Conservation (phyloP, 2,113 vertebrate species). For the Grallaria varia region DNA sequence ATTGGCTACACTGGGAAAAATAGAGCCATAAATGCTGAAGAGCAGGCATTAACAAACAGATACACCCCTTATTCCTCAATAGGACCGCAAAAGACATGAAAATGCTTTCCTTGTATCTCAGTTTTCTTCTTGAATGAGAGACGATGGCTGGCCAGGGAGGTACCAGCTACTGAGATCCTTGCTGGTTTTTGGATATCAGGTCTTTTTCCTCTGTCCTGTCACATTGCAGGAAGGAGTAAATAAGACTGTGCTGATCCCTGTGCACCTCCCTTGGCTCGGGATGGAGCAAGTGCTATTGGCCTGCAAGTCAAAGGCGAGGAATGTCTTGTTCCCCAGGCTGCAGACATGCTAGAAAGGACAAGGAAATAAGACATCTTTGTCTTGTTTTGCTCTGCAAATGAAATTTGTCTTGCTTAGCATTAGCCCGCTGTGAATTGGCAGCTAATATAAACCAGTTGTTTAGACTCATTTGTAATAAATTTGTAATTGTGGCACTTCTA, state of each 20-base stretch:
- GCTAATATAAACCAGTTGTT: neutral
- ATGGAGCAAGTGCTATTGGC: neutral
- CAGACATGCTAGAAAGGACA: neutral
- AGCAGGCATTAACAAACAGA: neutral
- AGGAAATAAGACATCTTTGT: neutral
- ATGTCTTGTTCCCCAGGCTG: neutral
- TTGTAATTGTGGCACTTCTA: neutral
- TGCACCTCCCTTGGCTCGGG: neutral
- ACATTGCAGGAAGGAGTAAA: neutral
- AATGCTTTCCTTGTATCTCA: neutral
- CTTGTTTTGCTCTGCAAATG: neutral
- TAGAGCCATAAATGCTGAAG: neutral
- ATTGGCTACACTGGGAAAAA: neutral
- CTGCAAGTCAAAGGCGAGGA: neutral
- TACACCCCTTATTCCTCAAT: neutral
- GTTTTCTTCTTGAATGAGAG: neutral
- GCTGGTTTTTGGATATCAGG: neutral
- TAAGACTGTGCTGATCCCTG: neutral
- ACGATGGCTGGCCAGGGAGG: neutral
- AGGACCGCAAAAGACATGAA: neutral
- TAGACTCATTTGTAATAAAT: neutral
- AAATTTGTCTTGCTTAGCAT: neutral
- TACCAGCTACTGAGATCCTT: neutral
- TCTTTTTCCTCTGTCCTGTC: neutral
- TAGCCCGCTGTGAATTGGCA: neutral